Evolutionary conservation across 2,113 vertebrate genomes (phyloP), one percentile per base, ranked within the genome.

Genomic region (Amphiprion percula): DNA sequence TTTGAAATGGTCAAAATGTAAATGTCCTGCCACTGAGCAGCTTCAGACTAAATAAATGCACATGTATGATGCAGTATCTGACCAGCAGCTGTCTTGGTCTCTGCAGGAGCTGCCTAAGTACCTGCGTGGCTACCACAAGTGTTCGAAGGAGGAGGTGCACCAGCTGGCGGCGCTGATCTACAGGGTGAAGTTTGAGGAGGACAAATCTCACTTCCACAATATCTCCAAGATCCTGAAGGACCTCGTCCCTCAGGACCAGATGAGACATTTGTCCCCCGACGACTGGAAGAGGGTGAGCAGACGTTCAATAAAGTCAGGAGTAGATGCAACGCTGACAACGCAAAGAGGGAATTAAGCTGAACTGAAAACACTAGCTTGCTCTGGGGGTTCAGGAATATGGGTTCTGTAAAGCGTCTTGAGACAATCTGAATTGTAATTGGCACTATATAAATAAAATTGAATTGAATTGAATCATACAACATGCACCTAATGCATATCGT

Each of bases 121-220:
- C 70, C 95, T 99, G 65, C 96, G 98, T 0, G 98, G 98, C 53
- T 99, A 99, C 94, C 98, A 99, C 93, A 97, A 96, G 93, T 99
- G 97, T 89, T 94, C 94, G 0, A 95, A 95, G 49, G 98, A 99
- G 64, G 98, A 99, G 74, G 95, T 97, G 69, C 89, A 97, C 82
- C 97, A 99, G 94, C 77, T 99, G 80, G 98, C 94, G 0, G 97
- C 98, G 0, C 96, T 99, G 68, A 98, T 99, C 95, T 99, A 99
- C 87, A 93, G 97, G 46, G 98, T 98, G 76, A 98, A 98, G 91
- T 99, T 96, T 41, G 97, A 99, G 78, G 97, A 99, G 8, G 98
- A 99, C 85, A 98, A 98, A 75, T 96, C 97, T 54, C 96, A 97
- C 80, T 98, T 99, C 87, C 96, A 96, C 54, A 97, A 95, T 59